Evolutionary conservation across 2,888 invertebrate species (phyloP), one percentile per base, ranked within the genome.

Genomic region (Ochropleura plecta): DNA sequence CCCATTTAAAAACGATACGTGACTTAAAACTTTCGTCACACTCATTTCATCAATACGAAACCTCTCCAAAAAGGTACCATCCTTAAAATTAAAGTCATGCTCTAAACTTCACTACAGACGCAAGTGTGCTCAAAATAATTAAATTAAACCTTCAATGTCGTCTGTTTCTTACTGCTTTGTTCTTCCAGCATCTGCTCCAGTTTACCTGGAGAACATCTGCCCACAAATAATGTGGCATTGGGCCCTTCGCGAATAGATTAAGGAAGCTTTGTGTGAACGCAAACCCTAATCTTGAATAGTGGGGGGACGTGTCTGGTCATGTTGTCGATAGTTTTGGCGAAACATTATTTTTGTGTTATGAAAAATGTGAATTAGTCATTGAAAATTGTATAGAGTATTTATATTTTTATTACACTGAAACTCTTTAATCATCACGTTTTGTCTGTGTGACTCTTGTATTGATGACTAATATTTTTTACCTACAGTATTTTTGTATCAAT

Each of bases 121-220:
- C 80, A 82, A 86, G 84, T 83, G 80, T 70, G 78, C 73, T 82
- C 84, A 83, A 88, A 90, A 91, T 94, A 93, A 95, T 95, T 93
- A 92, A 94, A 95, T 95, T 94, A 95, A 93, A 93, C 79, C 70
- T 88, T 87, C 93, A 93, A 93, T 90, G 84, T 81, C 81, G 64
- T 83, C 83, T 87, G 83, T 70, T 78, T 85, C 88, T 88, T 84
- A 73, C 84, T 75, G 84, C 86, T 87, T 92, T 93, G 93, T 93
- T 93, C 94, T 91, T 86, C 81, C 84, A 88, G 90, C 96, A 96
- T 95, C 95, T 95, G 95, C 93, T 82, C 95, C 92, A 94, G 91
- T 94, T 95, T 94, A 94, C 94, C 95, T 95, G 94, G 55, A 59
- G 73, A 90, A 93, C 95, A 96, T 95, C 96, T 95, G 96, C 94